Evolutionary conservation across 2,888 invertebrate genomes (phyloP).

Genomic region (Archips xylosteana): DNA sequence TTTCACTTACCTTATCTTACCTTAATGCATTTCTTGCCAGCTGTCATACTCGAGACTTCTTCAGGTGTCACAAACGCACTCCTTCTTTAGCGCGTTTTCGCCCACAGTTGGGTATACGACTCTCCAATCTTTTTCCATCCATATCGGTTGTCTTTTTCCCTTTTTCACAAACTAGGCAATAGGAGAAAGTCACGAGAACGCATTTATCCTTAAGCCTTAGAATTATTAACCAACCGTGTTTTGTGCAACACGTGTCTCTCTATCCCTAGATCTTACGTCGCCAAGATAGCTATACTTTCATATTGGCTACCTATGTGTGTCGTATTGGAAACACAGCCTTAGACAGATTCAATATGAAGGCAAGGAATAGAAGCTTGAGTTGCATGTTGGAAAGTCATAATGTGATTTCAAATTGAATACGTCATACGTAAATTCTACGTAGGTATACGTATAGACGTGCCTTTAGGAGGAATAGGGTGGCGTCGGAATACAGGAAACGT

Average conservation of each 20-base stretch:
- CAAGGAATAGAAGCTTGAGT: slow-evolving; percentile 68
- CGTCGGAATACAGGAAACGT: slow-evolving; percentile 36
- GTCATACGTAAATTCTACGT: slow-evolving; percentile 56
- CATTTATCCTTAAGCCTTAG: neutral
- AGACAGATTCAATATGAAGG: slow-evolving; percentile 75
- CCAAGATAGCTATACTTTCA: slow-evolving; percentile 57
- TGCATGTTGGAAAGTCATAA: slow-evolving; percentile 80
- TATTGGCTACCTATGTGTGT: slow-evolving; percentile 48
- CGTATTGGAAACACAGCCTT: slow-evolving; percentile 78
- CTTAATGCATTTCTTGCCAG: too few species aligned
- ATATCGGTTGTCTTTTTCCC: too few species aligned
- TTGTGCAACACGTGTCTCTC: slow-evolving; percentile 78
- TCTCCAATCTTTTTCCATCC: too few species aligned
- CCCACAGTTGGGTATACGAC: too few species aligned
- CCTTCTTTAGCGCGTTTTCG: too few species aligned
- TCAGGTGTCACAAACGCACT: too few species aligned
- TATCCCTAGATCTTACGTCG: slow-evolving; percentile 73
- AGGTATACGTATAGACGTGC: slow-evolving; percentile 35
- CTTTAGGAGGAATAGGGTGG: slow-evolving; percentile 33
- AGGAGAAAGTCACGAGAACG: too few species aligned
- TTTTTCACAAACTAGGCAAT: too few species aligned
- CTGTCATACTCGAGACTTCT: too few species aligned
- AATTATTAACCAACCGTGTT: slow-evolving; percentile 70
- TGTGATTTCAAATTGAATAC: slow-evolving; percentile 78
- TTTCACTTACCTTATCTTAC: too few species aligned